Conservation (phyloP, 2,797 vertebrate genomes). For the Paramormyrops hopkinsi region DNA sequence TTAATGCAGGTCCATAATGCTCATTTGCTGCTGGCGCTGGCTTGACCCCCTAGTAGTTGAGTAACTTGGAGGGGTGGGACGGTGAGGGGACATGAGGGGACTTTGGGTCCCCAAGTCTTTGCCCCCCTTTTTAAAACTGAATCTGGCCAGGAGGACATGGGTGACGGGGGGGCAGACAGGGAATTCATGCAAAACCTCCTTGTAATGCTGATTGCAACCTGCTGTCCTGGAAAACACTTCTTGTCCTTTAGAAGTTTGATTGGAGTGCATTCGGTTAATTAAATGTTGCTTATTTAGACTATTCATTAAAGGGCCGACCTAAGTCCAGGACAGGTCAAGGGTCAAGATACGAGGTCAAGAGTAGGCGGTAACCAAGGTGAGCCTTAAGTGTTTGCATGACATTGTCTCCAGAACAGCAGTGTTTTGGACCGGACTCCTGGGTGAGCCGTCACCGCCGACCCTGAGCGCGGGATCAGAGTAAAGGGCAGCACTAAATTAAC, state of each 20-base stretch:
- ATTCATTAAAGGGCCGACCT: constrained; percentile 7
- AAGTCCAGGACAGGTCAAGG: constrained; percentile 1
- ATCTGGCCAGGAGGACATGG: background rate
- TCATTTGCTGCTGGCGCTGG: constrained; percentile 23
- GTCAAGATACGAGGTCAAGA: constrained; percentile 17
- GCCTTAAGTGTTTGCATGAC: background rate
- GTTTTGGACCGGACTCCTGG: background rate
- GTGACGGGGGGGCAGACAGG: background rate
- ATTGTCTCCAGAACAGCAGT: background rate
- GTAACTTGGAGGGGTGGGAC: background rate
- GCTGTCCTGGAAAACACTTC: constrained; percentile 1
- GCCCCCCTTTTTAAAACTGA: background rate
- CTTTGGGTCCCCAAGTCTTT: background rate
- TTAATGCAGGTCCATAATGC: constrained; percentile 38
- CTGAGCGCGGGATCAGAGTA: background rate
- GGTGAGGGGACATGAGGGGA: background rate
- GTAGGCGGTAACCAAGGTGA: constrained; percentile 6
- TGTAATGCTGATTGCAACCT: constrained; percentile 12
- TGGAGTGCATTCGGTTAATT: constrained; percentile 16
- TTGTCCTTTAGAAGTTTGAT: constrained; percentile 16
- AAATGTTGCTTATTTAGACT: constrained; percentile 17
- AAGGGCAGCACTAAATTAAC: constrained; percentile 8
- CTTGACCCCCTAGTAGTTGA: background rate
- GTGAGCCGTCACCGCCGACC: background rate
- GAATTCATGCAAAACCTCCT: background rate